phyloP scores from a whole-genome alignment of 2,888 invertebrate genomes.

The Caenorhabditis becei region DNA sequence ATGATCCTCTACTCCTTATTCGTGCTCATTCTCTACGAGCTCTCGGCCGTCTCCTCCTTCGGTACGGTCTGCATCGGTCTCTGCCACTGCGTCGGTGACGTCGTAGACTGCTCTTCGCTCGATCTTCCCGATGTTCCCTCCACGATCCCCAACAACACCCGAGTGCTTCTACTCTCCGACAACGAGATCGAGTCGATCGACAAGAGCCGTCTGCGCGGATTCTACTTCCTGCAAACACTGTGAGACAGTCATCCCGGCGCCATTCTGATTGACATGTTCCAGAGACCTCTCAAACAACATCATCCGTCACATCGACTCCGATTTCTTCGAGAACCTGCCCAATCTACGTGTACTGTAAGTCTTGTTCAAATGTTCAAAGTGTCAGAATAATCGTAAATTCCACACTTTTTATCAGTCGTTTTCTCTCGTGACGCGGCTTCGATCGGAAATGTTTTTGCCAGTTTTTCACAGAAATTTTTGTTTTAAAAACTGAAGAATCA shows the following conservation, averaged over 20 bases:
- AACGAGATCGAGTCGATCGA: constrained; percentile 66
- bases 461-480: constrained; percentile 16
- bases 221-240: constrained; percentile 55
- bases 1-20: constrained; percentile 48
- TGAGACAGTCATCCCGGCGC: constrained; percentile 28
- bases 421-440: constrained; percentile 25
- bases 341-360: constrained; percentile 65
- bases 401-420: constrained; percentile 11
- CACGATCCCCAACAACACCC: constrained; percentile 62
- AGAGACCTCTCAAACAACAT: constrained; percentile 71
- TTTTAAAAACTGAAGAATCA: not conserved
- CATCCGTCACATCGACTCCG: constrained; percentile 56
- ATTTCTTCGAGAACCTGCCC: constrained; percentile 59
- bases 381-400: constrained; percentile 22
- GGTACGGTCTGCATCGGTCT: constrained; percentile 58
- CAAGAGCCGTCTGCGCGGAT: constrained; percentile 47
- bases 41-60: constrained; percentile 6
- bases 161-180: constrained; percentile 58
- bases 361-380: constrained; percentile 11
- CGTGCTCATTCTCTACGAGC: constrained; percentile 45
- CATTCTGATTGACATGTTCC: constrained; percentile 16
- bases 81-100: constrained; percentile 63
- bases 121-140: constrained; percentile 61
- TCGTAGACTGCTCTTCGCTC: constrained; percentile 66
- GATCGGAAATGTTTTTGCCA: constrained; percentile 30